Base-by-base conservation (phyloP, 2,113 vertebrate species). In the Beaufortia kweichowensis region DNA sequence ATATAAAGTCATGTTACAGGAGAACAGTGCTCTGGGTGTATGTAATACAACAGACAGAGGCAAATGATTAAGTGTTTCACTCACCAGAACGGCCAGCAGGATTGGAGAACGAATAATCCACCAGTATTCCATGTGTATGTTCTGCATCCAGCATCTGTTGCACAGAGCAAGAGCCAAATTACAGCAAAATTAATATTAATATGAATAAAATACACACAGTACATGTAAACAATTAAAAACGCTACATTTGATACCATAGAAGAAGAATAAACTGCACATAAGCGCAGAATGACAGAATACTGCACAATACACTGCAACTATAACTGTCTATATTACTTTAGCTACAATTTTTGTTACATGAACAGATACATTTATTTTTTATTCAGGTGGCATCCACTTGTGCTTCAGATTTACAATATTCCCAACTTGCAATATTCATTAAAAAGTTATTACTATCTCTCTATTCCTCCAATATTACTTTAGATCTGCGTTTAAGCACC, bases 41-140 rank as follows among this genome's bases (percentile, higher is more conserved):
- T 6, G 35, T 39, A 10, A 39, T 21, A 55, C 21, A 72, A 53
- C 19, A 29, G n/a, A 55, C 62, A 48, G 41, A n/a, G 4, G 26
- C 12, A 26, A 7, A 31, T 33, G 19, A 71, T 10, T 7, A 12
- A 24, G 28, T 24, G 3, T 63, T 92, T 96, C 91, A 98, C 93
- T 97, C 91, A 98, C 97, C 95, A 98, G 85, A 60, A 96, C 94
- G 65, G 96, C 94, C 84, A 98, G 84, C 63, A 98, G 90, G 80
- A 98, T 95, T 0, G 96, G 94, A 3, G 91, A 92, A 0, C 97
- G 95, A 56, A 95, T 94, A 84, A 99, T 98, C 97, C 97, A 99
- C 97, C 97, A 99, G 90, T 94, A 94, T 21, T 90, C 92, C 96
- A 98, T 98, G 86, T 95, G 94, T 74, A 91, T 85, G 31, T 97